A percentile compares a stretch with the other conserved stretches of the same genome.
Evolutionary conservation across 2,113 vertebrate species (phyloP).

Genomic region (Chloebia gouldiae): DNA sequence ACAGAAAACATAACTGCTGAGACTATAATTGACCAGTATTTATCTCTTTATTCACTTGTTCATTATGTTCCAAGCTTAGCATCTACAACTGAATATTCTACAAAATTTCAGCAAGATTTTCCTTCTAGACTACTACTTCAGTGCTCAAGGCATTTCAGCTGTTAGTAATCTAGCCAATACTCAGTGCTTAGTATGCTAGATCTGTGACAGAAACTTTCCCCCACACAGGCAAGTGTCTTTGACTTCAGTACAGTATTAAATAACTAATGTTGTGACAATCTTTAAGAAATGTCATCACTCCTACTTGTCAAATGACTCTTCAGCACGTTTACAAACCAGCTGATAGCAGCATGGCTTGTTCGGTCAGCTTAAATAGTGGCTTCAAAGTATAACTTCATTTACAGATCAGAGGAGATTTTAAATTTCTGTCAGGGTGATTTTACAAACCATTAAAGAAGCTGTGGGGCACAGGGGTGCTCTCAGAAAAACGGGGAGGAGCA

Average conservation of each 20-base stretch:
- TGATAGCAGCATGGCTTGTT: not conserved
- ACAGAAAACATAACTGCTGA: not conserved
- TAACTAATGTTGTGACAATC: not conserved
- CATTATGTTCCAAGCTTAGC: not conserved
- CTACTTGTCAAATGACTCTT: not conserved
- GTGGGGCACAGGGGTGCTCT: not conserved
- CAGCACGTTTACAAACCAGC: not conserved
- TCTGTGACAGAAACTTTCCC: not conserved
- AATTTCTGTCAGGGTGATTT: not conserved
- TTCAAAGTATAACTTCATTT: not conserved
- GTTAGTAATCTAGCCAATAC: not conserved
- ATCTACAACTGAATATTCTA: not conserved
- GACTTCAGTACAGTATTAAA: constrained; percentile 3
- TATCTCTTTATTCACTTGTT: not conserved
- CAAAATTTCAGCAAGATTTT: not conserved
- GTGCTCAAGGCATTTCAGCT: constrained; percentile 7
- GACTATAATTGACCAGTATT: not conserved
- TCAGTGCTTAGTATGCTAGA: not conserved
- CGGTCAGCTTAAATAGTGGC: not conserved
- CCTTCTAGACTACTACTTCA: not conserved
- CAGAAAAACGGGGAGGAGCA: not conserved
- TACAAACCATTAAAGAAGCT: not conserved
- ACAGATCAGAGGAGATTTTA: not conserved
- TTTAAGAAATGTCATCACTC: constrained; percentile 9
- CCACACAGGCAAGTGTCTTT: not conserved